phyloP scores from a whole-genome alignment of 2,113 vertebrate species.

The Rallus limicola region DNA sequence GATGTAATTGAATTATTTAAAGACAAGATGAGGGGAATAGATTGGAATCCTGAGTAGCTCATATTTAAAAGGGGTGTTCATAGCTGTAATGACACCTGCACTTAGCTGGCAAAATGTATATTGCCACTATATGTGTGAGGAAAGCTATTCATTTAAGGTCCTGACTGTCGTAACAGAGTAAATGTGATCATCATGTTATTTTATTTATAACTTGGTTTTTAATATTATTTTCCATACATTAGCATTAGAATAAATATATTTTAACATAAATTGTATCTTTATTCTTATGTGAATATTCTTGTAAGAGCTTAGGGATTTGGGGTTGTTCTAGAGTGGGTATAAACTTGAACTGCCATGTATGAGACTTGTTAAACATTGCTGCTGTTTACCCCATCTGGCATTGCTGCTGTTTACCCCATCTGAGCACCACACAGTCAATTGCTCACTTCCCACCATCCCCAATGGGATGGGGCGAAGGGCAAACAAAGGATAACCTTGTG shows the following conservation, averaged over 20 bases:
- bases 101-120: neutral
- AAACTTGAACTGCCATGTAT: neutral
- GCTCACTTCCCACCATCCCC: too few relatives aligned
- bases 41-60: neutral
- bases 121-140: neutral
- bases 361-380: neutral
- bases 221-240: neutral
- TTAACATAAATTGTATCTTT: neutral
- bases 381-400: too few relatives aligned
- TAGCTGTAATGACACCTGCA: neutral
- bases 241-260: neutral
- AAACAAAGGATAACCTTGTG: too few relatives aligned
- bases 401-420: too few relatives aligned
- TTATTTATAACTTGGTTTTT: neutral
- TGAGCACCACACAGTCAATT: too few relatives aligned
- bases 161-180: neutral
- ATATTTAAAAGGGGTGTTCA: neutral
- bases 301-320: rapidly evolving
- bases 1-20: neutral
- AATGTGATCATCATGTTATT: neutral
- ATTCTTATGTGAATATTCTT: neutral
- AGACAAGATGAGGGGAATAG: neutral
- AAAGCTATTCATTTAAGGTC: neutral
- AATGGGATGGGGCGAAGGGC: too few relatives aligned
- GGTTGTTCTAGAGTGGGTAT: neutral